phyloP scores from a whole-genome alignment of 64 coral and sea anemone genomes.

The Porites lutea region DNA sequence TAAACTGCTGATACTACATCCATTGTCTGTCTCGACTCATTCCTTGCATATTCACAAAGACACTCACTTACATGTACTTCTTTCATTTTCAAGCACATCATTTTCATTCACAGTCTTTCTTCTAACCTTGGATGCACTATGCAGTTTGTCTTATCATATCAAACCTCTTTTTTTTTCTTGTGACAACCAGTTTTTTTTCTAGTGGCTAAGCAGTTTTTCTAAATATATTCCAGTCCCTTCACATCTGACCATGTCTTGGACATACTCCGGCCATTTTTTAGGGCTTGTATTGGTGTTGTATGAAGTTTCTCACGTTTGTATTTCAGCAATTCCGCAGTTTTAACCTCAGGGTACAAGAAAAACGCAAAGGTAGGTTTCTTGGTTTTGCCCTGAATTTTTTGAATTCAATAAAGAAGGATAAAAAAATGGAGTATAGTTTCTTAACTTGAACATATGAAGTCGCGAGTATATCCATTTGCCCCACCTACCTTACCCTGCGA shows the following conservation, averaged over 20 bases:
- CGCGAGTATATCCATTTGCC: too few species aligned
- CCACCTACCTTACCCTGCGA: too few species aligned
- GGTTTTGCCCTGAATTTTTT: conserved; percentile 14
- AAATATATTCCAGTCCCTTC: too few species aligned
- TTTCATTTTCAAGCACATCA: background rate
- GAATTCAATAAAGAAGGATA: conserved; percentile 33
- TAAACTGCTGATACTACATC: conserved; percentile 55
- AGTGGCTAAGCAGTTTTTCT: too few species aligned
- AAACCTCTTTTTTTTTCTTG: too few species aligned
- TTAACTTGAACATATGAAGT: background rate
- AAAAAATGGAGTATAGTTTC: conserved; percentile 33
- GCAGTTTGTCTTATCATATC: too few species aligned
- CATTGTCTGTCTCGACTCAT: conserved; percentile 49
- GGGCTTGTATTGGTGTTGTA: background rate
- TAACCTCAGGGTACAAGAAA: background rate
- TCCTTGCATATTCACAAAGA: conserved; percentile 9
- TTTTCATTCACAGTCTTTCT: background rate
- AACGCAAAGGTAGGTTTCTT: conserved; percentile 35
- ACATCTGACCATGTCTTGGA: too few species aligned
- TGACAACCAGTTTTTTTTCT: too few species aligned
- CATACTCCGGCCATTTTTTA: background rate
- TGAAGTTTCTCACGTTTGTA: background rate
- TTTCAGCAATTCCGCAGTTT: background rate
- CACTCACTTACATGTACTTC: conserved; percentile 13
- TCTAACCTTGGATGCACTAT: background rate